phyloP scores from a whole-genome alignment of 2,888 invertebrate species.

The Galerucella pusilla region DNA sequence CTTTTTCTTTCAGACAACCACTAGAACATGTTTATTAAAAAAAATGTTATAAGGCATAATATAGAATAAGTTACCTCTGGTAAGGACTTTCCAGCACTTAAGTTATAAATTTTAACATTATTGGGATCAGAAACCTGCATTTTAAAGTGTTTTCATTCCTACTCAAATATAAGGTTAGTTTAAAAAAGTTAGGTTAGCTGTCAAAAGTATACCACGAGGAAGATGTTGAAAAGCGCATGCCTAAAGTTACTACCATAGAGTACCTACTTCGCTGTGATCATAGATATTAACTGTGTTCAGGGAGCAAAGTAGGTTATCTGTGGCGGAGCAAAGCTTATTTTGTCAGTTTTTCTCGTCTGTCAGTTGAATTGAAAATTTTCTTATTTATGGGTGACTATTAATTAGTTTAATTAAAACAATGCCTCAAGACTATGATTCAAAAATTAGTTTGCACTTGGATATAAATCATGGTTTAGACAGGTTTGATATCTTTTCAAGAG shows the following conservation, averaged over 20 bases:
- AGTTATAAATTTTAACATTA: slow-evolving; percentile 97
- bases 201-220: background rate
- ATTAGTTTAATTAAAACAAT: slow-evolving; percentile 52
- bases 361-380: no score
- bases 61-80: slow-evolving; percentile 83
- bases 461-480: slow-evolving; percentile 61
- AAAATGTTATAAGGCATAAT: background rate
- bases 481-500: slow-evolving; percentile 47
- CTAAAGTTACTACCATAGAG: background rate
- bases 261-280: no score
- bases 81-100: slow-evolving; percentile 95
- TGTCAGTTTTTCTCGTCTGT: no score
- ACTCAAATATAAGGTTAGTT: background rate
- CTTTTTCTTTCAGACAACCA: slow-evolving; percentile 90
- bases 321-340: no score
- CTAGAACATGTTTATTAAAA: slow-evolving; percentile 67
- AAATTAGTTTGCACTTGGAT: slow-evolving; percentile 59
- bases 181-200: background rate
- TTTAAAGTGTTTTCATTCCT: slow-evolving; percentile 36
- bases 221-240: background rate
- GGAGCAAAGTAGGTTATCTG: no score
- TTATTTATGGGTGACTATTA: no score
- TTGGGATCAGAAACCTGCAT: slow-evolving; percentile 96
- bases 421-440: slow-evolving; percentile 61
- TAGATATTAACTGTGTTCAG: no score